Conservation (phyloP, 2,797 vertebrate species). For the Holocentrus rufus region DNA sequence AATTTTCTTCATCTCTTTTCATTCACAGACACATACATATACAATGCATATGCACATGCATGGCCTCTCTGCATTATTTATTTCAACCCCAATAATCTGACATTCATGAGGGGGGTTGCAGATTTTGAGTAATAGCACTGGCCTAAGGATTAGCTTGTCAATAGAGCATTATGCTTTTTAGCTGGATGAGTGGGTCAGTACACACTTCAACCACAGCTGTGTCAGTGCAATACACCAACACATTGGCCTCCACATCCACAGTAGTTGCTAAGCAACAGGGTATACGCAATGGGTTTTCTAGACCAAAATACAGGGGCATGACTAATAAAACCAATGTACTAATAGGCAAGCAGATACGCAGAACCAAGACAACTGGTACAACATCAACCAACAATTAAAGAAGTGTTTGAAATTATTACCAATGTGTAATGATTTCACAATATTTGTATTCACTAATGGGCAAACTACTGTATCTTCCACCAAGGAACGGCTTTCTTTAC, state of each 20-base stretch:
- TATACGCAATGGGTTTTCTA: slow-evolving; percentile 45
- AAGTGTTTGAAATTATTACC: neutral
- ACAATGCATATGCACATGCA: slow-evolving; percentile 12
- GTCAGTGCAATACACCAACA: slow-evolving; percentile 52
- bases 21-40: slow-evolving; percentile 5
- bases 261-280: slow-evolving; percentile 77
- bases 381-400: neutral
- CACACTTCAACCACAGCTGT: slow-evolving; percentile 65
- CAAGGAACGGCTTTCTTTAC: too few species aligned
- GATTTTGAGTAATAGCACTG: slow-evolving; percentile 24
- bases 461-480: too few species aligned
- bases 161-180: slow-evolving; percentile 54
- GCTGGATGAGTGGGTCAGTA: slow-evolving; percentile 54
- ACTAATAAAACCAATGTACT: slow-evolving; percentile 39
- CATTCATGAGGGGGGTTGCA: slow-evolving; percentile 10
- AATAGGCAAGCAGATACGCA: neutral
- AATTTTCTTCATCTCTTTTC: slow-evolving; percentile 5
- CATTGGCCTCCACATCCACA: slow-evolving; percentile 55
- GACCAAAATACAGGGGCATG: slow-evolving; percentile 52
- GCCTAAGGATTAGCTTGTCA: slow-evolving; percentile 50
- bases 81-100: slow-evolving; percentile 18
- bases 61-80: slow-evolving; percentile 14
- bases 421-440: too few species aligned
- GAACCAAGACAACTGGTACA: neutral
- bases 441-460: too few species aligned